Evolutionary conservation across 2,113 vertebrate genomes (phyloP), one percentile per base, ranked within the genome.

Genomic region (Conger conger): DNA sequence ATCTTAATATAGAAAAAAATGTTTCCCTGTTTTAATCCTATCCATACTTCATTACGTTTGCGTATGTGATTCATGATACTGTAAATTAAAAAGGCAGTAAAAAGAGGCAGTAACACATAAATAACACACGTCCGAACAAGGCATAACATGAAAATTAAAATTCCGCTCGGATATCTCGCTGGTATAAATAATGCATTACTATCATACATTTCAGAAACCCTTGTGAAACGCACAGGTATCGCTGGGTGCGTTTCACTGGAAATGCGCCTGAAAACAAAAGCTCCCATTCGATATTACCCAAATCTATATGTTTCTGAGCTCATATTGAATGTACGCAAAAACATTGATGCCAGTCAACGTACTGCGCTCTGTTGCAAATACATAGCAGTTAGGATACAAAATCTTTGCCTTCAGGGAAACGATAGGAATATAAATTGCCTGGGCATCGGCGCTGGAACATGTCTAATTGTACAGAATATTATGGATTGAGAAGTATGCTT

Each of bases 191-290:
- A 53, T 76, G 38, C 30, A 37, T 30, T 68, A 36, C 82, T 30
- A 57, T n/a, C 68, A 82, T 77, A 82, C 63, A 82, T 85, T 81
- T 37, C 33, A 81, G 79, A 85, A 68, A 40, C 37, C 84, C 76
- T 60, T 79, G 42, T 77, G 83, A 79, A 84, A 42, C 77, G 53
- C 33, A 27, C 27, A 79, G 45, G 73, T 77, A 35, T 84, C 17
- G 20, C 77, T 60, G 37, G 36, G 50, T 38, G 27, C 54, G 16
- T 63, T 36, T 11, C n/a, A 33, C 33, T 73, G 68, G 68, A 73
- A 73, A 73, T 73, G 68, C 27, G 27, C n/a, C 40, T 50, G 83
- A n/a, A 50, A 60, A 63, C 27, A 79, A 15, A 5, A 23, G 30
- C 33, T 79, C 76, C 35, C 35, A 27, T 11, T 53, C 42, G 45